A percentile compares a stretch with the other conserved stretches of the same genome.
Evolutionary conservation across 2,113 vertebrate genomes (phyloP).

Genomic region (Labeo catla): DNA sequence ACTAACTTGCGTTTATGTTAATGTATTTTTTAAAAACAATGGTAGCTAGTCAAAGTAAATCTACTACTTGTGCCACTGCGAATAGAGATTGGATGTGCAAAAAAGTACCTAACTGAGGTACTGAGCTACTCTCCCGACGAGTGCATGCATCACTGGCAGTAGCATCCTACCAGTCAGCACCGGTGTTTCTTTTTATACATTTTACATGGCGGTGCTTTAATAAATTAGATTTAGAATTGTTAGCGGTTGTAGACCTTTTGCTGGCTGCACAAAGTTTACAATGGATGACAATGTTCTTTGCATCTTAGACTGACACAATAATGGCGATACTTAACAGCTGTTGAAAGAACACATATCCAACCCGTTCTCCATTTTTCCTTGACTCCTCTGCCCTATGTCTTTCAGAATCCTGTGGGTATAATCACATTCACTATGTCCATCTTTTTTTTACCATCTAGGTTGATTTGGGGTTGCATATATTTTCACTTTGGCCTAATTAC

Average conservation of each 20-base stretch:
- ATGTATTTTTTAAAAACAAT: not conserved
- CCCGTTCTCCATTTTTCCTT: not conserved
- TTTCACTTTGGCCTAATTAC: not conserved
- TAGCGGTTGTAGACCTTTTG: too few species aligned
- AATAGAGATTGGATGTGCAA: too few species aligned
- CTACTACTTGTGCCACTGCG: not conserved
- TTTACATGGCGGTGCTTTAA: too few species aligned
- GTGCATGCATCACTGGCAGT: not conserved
- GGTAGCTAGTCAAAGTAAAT: not conserved
- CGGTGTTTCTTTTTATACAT: too few species aligned
- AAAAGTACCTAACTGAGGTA: not conserved
- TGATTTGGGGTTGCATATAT: not conserved
- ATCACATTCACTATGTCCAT: not conserved
- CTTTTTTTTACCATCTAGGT: not conserved
- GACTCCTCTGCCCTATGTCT: not conserved
- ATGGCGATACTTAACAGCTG: not conserved
- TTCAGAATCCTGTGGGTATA: not conserved
- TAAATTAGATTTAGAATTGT: too few species aligned
- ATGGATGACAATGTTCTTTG: not conserved
- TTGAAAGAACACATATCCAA: not conserved
- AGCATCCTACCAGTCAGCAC: not conserved
- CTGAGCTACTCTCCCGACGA: not conserved
- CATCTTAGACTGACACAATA: slow-evolving; percentile 3
- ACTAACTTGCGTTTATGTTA: not conserved
- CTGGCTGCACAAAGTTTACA: not conserved